These are phyloP conservation scores for Seira ritae DNA, from an alignment of 2,888 invertebrate genomes.

Conservation along the genomic window DNA sequence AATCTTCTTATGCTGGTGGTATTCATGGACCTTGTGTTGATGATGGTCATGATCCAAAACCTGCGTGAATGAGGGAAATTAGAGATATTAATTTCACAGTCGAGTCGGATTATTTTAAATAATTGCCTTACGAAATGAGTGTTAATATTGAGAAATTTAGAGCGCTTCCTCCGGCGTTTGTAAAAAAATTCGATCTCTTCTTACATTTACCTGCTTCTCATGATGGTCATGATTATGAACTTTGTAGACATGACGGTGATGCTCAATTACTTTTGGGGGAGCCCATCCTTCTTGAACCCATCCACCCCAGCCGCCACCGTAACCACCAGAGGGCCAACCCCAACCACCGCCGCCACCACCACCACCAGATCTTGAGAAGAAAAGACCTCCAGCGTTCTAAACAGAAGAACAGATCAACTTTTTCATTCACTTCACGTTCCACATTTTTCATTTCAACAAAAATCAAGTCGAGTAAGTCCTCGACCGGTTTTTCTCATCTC, in stretches of 20 bases:
- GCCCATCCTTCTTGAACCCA: conserved; percentile 62
- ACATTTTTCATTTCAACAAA: not conserved
- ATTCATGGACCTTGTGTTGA: conserved; percentile 63
- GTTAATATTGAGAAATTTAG: not conserved
- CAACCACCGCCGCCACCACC: conserved; percentile 52
- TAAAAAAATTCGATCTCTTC: too few species aligned
- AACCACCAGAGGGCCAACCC: conserved; percentile 35
- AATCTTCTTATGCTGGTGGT: conserved; percentile 66
- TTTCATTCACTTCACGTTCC: conserved; percentile 30
- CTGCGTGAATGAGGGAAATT: not conserved
- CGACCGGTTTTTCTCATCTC: too few species aligned
- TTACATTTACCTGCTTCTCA: conserved; percentile 50
- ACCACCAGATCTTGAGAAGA: conserved; percentile 58
- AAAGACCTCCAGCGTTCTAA: conserved; percentile 62
- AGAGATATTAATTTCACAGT: too few species aligned
- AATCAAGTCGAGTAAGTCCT: too few species aligned
- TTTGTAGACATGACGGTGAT: conserved; percentile 65
- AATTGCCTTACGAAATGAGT: too few species aligned
- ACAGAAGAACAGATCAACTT: conserved; percentile 11
- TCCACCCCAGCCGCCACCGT: conserved; percentile 43
- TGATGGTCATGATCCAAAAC: conserved; percentile 63
- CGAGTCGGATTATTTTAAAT: too few species aligned
- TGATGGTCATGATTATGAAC: conserved; percentile 65
- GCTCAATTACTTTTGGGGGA: conserved; percentile 64
- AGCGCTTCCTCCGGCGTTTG: too few species aligned